Evolutionary conservation across 2,797 vertebrate genomes (phyloP).

Genomic region (Neostethus bicornis): DNA sequence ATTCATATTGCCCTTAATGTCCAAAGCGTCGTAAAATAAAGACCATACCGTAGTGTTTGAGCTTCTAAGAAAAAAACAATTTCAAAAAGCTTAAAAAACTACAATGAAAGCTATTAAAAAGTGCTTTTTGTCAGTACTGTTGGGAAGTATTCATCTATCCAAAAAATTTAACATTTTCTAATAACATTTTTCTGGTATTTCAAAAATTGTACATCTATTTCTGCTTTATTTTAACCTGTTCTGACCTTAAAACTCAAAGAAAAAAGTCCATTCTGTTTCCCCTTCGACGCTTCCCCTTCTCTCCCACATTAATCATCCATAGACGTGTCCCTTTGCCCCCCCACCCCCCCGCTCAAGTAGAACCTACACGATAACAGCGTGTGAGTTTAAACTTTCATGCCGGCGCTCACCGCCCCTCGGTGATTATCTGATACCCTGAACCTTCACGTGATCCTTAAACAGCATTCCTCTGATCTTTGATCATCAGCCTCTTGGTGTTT

Average conservation of each 20-base stretch:
- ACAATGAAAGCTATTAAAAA: no score
- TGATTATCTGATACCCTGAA: constrained; percentile 56
- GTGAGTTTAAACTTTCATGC: constrained; percentile 26
- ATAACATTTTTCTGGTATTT: no score
- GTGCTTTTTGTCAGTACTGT: no score
- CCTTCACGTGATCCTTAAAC: constrained; percentile 33
- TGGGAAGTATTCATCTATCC: no score
- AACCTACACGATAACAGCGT: constrained; percentile 1
- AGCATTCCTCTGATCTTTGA: constrained; percentile 57
- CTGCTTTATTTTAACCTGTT: neutral
- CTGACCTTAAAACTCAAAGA: neutral
- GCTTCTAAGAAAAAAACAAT: no score
- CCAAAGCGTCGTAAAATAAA: no score
- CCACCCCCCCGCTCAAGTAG: constrained; percentile 36
- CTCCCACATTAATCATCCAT: constrained; percentile 26
- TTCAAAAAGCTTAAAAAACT: no score
- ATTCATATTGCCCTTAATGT: no score
- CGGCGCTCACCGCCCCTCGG: constrained; percentile 34
- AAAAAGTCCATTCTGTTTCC: neutral
- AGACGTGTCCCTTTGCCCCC: constrained; percentile 8
- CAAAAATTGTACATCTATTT: no score
- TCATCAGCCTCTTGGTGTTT: constrained; percentile 45
- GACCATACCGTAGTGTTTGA: no score
- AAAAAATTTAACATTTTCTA: no score
- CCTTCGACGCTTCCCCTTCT: neutral